A percentile compares a stretch with the other conserved stretches of the same genome.
Conservation (phyloP, 2,113 vertebrate species). For the Solenodon paradoxus region DNA sequence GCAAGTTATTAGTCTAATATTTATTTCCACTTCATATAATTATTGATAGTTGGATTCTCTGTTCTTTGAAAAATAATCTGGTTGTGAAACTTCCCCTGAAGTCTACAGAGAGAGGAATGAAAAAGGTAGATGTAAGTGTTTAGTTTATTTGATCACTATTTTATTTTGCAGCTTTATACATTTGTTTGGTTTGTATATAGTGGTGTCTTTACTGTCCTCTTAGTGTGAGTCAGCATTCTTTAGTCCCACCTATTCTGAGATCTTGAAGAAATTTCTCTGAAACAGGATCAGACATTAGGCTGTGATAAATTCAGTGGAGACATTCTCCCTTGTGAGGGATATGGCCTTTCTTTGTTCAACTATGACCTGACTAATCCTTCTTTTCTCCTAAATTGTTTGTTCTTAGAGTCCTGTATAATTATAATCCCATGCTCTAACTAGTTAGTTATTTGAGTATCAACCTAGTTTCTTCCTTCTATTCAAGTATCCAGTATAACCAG, state of each 20-base stretch:
- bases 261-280: neutral
- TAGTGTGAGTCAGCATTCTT: neutral
- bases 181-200: neutral
- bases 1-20: neutral
- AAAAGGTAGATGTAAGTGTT: neutral
- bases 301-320: neutral
- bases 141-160: neutral
- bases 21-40: neutral
- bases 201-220: neutral
- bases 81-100: neutral
- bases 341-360: neutral
- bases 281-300: neutral
- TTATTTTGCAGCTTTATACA: neutral
- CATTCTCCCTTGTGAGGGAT: neutral
- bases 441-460: neutral
- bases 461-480: neutral
- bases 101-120: neutral
- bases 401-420: too few species aligned
- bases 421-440: neutral
- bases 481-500: neutral
- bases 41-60: neutral
- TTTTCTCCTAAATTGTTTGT: neutral
- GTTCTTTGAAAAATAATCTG: neutral
- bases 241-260: neutral
- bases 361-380: neutral